Evolutionary conservation across 2,113 vertebrate species (phyloP).

Genomic region (Carettochelys insculpta): DNA sequence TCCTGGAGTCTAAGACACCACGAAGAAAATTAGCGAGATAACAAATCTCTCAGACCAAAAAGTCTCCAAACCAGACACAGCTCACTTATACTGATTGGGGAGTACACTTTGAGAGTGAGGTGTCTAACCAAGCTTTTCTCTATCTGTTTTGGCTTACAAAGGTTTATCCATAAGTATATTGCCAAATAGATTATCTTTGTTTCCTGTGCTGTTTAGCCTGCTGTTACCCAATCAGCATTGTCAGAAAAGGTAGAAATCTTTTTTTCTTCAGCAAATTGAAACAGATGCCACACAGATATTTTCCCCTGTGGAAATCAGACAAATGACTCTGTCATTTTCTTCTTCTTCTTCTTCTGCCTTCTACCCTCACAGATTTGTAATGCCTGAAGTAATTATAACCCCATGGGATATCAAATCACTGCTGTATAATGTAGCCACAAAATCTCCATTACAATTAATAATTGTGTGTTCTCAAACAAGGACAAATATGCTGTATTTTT

Average conservation of each 20-base stretch:
- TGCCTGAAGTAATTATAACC: constrained; percentile 36
- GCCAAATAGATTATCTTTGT: neutral
- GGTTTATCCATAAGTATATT: neutral
- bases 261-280: neutral
- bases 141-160: neutral
- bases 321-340: constrained; percentile 34
- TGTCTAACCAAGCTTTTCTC: neutral
- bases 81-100: neutral
- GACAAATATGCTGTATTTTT: neutral
- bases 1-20: neutral
- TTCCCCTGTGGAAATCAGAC: constrained; percentile 43
- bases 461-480: neutral
- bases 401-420: constrained; percentile 47
- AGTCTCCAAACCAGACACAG: neutral
- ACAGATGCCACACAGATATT: constrained; percentile 38
- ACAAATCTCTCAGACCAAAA: neutral
- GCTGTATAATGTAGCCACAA: constrained; percentile 1
- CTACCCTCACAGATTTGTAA: constrained; percentile 32
- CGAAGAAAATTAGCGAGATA: constrained; percentile 14
- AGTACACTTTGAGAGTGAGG: neutral
- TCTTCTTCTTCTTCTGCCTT: neutral
- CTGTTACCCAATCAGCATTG: neutral
- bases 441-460: constrained; percentile 28
- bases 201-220: constrained; percentile 7
- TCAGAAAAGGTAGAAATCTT: neutral